phyloP scores from a whole-genome alignment of 2,113 vertebrate species.

The Thamnophis sirtalis region DNA sequence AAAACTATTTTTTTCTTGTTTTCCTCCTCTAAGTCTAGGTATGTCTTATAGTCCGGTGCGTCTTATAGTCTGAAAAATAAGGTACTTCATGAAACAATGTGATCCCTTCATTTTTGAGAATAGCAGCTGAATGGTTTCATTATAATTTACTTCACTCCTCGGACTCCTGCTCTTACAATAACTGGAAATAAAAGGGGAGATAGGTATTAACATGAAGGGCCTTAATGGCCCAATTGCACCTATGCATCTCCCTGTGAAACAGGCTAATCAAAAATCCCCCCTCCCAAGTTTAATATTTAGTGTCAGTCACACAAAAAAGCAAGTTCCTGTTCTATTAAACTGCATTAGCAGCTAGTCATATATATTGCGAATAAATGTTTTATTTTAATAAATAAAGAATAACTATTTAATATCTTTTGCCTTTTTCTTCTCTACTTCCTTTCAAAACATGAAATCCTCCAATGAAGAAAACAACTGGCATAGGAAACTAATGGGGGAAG shows the following conservation, averaged over 20 bases:
- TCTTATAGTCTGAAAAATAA: too few relatives aligned
- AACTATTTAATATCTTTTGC: neutral
- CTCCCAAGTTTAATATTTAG: neutral
- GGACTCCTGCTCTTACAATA: neutral
- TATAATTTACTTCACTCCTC: neutral
- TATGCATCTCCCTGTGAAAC: neutral
- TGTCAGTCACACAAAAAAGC: neutral
- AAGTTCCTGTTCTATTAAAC: neutral
- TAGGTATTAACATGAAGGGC: neutral
- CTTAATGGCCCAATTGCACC: neutral
- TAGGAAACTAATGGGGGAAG: neutral
- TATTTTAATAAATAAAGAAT: neutral
- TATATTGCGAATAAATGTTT: neutral
- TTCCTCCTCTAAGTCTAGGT: too few relatives aligned
- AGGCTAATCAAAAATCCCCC: neutral
- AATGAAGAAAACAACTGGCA: neutral
- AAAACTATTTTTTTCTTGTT: too few relatives aligned
- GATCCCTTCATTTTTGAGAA: neutral
- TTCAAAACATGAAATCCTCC: neutral
- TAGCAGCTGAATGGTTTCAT: neutral
- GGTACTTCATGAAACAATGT: neutral
- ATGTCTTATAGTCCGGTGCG: too few relatives aligned
- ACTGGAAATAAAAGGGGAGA: neutral
- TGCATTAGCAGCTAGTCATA: neutral
- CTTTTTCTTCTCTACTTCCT: neutral